phyloP scores from a whole-genome alignment of 2,113 vertebrate genomes.

The Dicrurus megarhynchus region DNA sequence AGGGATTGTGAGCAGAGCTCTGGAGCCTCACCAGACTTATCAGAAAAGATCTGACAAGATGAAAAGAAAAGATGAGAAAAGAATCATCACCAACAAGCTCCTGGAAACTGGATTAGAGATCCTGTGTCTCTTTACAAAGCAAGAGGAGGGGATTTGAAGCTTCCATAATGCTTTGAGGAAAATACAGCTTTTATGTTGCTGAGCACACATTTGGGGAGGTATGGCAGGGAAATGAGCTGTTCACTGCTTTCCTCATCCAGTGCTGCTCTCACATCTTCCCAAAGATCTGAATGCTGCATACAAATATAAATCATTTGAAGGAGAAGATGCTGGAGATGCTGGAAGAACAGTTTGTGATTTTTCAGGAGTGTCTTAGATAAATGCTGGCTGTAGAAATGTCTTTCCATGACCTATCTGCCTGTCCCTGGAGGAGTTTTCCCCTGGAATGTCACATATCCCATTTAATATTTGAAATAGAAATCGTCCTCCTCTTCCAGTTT shows the following conservation, averaged over 20 bases:
- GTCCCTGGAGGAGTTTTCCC: neutral
- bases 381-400: neutral
- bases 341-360: neutral
- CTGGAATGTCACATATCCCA: neutral
- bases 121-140: neutral
- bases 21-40: neutral
- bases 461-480: neutral
- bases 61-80: neutral
- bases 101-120: neutral
- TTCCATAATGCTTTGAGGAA: neutral
- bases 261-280: neutral
- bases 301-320: neutral
- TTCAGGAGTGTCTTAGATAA: neutral
- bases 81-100: neutral
- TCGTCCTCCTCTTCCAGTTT: neutral
- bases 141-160: neutral
- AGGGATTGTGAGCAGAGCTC: neutral
- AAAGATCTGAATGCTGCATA: neutral
- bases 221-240: neutral
- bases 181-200: neutral
- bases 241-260: neutral
- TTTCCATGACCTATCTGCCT: neutral
- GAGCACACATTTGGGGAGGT: neutral
- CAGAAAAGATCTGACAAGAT: neutral
- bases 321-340: neutral